A percentile compares a stretch with the other conserved stretches of the same genome.
phyloP scores from a whole-genome alignment of 2,797 vertebrate species.

The Alauda arvensis region DNA sequence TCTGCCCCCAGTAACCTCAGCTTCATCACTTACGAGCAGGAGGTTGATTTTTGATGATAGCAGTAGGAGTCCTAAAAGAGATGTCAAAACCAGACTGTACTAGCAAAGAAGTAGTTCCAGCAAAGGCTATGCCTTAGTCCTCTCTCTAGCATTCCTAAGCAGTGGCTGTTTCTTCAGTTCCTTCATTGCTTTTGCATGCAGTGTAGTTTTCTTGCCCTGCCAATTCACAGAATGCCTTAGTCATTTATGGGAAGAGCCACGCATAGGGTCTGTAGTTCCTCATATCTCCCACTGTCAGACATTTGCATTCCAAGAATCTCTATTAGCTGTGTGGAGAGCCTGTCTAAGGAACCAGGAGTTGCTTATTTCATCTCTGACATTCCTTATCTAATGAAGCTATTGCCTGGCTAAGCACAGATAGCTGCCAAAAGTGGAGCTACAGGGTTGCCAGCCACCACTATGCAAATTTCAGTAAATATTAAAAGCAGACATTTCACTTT shows the following conservation, averaged over 20 bases:
- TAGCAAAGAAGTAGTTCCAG: neutral
- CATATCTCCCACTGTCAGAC: neutral
- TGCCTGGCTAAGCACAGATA: neutral
- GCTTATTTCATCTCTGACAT: neutral
- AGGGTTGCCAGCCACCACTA: neutral
- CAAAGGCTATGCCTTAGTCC: neutral
- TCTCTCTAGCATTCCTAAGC: neutral
- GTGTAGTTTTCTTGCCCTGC: neutral
- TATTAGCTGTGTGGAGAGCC: neutral
- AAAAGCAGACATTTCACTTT: neutral
- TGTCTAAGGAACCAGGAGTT: neutral
- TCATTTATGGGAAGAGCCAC: neutral
- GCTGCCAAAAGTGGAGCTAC: neutral
- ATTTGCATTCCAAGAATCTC: neutral
- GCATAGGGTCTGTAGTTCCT: neutral
- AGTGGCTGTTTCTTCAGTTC: neutral
- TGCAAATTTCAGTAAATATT: neutral
- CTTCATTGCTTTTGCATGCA: neutral
- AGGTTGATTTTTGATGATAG: neutral
- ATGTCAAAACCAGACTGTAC: neutral
- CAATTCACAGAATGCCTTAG: neutral
- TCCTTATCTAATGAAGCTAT: neutral
- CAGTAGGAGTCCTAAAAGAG: neutral
- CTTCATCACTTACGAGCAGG: neutral
- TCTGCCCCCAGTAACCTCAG: neutral